These are phyloP conservation scores for Xenentodon cancila DNA, from an alignment of 2,797 vertebrate species.

Conservation along the genomic window DNA sequence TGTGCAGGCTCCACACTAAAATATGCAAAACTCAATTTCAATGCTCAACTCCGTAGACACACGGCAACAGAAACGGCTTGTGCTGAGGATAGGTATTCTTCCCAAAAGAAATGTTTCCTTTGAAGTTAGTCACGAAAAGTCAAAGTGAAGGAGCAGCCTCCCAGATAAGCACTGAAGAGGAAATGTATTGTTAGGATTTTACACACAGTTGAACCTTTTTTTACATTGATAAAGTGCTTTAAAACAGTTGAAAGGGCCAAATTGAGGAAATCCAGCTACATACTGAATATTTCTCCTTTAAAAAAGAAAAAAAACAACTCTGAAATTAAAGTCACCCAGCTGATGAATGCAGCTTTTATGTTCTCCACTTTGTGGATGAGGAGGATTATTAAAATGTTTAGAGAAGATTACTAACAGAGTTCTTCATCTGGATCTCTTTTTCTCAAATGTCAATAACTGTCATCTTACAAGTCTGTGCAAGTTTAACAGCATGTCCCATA, in stretches of 20 bases:
- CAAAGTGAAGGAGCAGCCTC: neutral
- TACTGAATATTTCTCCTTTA: no score
- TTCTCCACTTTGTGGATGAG: slow-evolving; percentile 17
- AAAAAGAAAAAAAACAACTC: no score
- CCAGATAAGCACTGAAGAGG: neutral
- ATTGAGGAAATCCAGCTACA: no score
- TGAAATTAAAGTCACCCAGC: no score
- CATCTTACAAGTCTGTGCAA: slow-evolving; percentile 18
- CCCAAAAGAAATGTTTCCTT: slow-evolving; percentile 3
- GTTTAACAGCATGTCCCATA: slow-evolving; percentile 18
- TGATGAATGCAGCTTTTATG: slow-evolving; percentile 12
- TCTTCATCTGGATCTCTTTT: slow-evolving; percentile 46
- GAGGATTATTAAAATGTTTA: slow-evolving; percentile 51
- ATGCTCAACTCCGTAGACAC: neutral
- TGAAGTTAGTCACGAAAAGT: neutral
- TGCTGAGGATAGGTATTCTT: neutral
- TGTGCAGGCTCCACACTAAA: slow-evolving; percentile 21
- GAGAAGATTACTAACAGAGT: slow-evolving; percentile 46
- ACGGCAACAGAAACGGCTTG: neutral
- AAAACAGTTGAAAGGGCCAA: neutral
- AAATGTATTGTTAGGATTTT: neutral
- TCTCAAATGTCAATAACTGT: slow-evolving; percentile 44
- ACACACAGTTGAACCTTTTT: neutral
- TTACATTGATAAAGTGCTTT: neutral
- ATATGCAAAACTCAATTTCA: slow-evolving; percentile 22